Evolutionary conservation across 2,888 invertebrate species (phyloP).

Genomic region (Asteroscopus sphinx): DNA sequence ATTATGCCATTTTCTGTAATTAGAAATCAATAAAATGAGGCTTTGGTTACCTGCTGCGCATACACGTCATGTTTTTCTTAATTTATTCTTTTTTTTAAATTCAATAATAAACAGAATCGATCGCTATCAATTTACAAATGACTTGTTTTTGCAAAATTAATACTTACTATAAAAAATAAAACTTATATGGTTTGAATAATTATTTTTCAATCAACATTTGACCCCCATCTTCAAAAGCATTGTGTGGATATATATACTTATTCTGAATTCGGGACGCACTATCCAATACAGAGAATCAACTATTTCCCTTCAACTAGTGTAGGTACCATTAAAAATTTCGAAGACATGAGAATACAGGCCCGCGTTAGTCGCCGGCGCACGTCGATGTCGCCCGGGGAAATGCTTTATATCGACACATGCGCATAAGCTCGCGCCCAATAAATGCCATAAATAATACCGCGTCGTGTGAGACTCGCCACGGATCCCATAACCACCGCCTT

Average conservation of each 20-base stretch:
- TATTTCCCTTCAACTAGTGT: no score
- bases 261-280: no score
- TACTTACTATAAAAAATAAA: no score
- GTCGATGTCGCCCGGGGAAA: slow-evolving; percentile 87
- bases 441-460: slow-evolving; percentile 83
- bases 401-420: slow-evolving; percentile 77
- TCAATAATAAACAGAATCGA: slow-evolving; percentile 8
- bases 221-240: no score
- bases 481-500: slow-evolving; percentile 77
- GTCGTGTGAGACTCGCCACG: slow-evolving; percentile 83
- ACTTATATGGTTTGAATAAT: no score
- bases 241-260: no score
- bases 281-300: no score
- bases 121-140: no score
- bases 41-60: slow-evolving; percentile 48
- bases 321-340: neutral
- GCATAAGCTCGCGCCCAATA: slow-evolving; percentile 80
- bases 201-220: no score
- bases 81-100: slow-evolving; percentile 33
- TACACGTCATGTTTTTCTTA: slow-evolving; percentile 17
- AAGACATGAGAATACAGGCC: slow-evolving; percentile 55
- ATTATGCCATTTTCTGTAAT: slow-evolving; percentile 29
- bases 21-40: slow-evolving; percentile 35
- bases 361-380: slow-evolving; percentile 64
- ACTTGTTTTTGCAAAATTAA: no score